Evolutionary conservation across 2,797 vertebrate genomes (phyloP), one percentile per base, ranked within the genome.

Genomic region (Gymnopithys bicolor): DNA sequence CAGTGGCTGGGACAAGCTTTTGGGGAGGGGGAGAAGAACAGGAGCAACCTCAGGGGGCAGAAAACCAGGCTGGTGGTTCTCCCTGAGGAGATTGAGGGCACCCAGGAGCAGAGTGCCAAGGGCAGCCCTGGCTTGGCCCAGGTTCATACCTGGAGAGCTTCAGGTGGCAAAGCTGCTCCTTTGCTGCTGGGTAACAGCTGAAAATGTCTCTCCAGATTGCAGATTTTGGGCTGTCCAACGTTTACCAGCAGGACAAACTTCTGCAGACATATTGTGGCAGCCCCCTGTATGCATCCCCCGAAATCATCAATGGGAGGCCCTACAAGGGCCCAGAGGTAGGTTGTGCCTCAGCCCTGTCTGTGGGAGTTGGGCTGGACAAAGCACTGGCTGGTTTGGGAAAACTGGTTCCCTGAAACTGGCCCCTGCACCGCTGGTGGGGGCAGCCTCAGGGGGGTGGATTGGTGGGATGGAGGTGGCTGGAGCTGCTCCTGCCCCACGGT

Each of bases 241-340:
- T 99, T 35, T 99, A 98, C 97, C 98, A 98, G 55, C 96, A 98
- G 6, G 99, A 99, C 39, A 98, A 98, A 75, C 98, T 98, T 64
- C 98, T 99, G 56, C 99, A 99, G 96, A 99, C 99, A 0, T 99
- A 98, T 95, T 99, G 99, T 0, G 99, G 99, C 53, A 99, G 99
- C 91, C 99, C 99, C 4, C 98, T 99, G 46, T 99, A 99, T 0
- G 99, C 99, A 0, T 99, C 99, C 1, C 99, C 99, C 0, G 99
- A 99, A 97, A 99, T 99, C 5, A 98, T 99, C 89, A 99, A 99
- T 0, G 99, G 99, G 12, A 97, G 98, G 37, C 99, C 99, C 0
- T 99, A 99, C 97, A 98, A 78, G 15, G 99, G 99, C 52, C 99
- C 99, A 0, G 99, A 98, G 98, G 98, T 98, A 30, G 87, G 97